Conservation (phyloP, 2,888 invertebrate species). For the Rhorus exstirpatorius region DNA sequence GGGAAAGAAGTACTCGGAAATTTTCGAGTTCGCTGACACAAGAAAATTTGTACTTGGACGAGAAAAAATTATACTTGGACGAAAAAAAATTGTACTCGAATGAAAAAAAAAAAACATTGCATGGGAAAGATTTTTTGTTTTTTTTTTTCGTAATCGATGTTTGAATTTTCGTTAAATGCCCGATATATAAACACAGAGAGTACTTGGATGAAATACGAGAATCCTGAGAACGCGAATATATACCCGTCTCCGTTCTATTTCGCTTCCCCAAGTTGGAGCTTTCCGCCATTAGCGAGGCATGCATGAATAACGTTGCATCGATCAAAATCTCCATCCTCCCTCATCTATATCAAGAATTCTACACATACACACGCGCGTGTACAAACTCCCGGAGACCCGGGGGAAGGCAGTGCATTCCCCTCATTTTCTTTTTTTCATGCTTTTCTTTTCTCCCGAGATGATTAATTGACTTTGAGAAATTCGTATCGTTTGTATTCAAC, state of each 20-base stretch:
- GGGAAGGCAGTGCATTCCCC: constrained; percentile 5
- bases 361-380: constrained; percentile 7
- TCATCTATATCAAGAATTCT: constrained; percentile 2
- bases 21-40: too few species aligned
- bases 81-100: neutral
- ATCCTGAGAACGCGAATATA: constrained; percentile 33
- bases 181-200: neutral
- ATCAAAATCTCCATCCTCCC: constrained; percentile 43
- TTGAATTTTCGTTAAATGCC: too few species aligned
- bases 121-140: too few species aligned
- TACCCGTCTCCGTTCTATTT: constrained; percentile 34
- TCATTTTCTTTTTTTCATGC: neutral
- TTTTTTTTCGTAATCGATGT: neutral
- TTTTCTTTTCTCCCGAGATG: constrained; percentile 41
- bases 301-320: constrained; percentile 64
- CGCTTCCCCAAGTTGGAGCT: constrained; percentile 31
- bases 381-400: constrained; percentile 3
- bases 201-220: constrained; percentile 23
- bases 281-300: constrained; percentile 62
- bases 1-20: too few species aligned
- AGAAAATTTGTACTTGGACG: too few species aligned
- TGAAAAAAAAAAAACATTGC: neutral
- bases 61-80: too few species aligned
- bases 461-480: constrained; percentile 55
- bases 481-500: neutral